Base-by-base conservation (phyloP, 2,113 vertebrate species). In the Microtus richardsoni region DNA sequence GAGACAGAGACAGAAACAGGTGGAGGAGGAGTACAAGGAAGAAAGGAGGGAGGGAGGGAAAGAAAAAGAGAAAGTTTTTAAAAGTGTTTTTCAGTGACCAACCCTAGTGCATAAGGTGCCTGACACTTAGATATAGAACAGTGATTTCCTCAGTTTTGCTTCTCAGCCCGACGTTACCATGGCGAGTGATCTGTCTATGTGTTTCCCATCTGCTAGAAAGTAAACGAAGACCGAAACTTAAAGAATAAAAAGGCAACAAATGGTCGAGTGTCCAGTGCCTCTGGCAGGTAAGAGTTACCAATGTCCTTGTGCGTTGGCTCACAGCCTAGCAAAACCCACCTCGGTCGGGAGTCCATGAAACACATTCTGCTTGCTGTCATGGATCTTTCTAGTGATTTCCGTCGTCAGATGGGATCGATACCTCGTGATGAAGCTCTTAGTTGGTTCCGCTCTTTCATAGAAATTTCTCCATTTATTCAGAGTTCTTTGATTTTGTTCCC, bases 261-360 rank as follows among this genome's bases (percentile, higher is more conserved):
- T 52, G 92, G 80, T 22, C 95, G 97, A 97, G 96, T 82, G 24
- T 97, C 97, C 84, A 98, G 96, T 89, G 97, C 97, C 17, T 95
- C 92, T 28, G 89, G 90, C 97, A 97, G 97, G 97, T 98, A 95
- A 97, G 88, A 78, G 28, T 82, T 52, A 36, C 13, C 14, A 73
- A 0, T 36, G 7, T 77, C 6, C 1, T 47, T 28, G 71, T 28
- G 44, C 30, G 44, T 62, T 7, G 19, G 12, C 54, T 91, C 60
- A 60, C 10, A 28, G 77, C 96, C 39, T 70, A 91, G 41, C 12
- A 95, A 92, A 70, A 44, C 36, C 58, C n/a, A 36, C 49, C 84
- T 41, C 21, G 44, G 8, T 85, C 33, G 26, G 74, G 94, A 41
- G 74, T 68, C 13, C 36, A 16, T 77, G 66, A 79, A 82, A 52